These are phyloP conservation scores for Sphecodes monilicornis DNA, from an alignment of 2,888 invertebrate species.

Conservation along the genomic window DNA sequence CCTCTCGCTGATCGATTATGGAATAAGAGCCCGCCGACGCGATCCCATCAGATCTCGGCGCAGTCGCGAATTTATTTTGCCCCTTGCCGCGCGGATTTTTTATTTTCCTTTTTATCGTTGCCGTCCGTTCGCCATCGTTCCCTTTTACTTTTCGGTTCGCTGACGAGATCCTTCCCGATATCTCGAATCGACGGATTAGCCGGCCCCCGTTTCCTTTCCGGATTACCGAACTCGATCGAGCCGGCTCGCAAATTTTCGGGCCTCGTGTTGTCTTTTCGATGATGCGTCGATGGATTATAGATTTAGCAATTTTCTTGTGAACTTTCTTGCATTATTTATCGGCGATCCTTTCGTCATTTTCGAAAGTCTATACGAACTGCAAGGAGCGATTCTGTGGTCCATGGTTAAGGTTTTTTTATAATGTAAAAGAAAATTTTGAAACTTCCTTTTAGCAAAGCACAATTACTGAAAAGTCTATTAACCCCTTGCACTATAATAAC, in stretches of 20 bases:
- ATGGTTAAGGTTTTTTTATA: too few relatives aligned
- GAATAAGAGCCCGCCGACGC: conserved; percentile 1
- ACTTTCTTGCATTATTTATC: too few relatives aligned
- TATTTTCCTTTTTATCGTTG: conserved; percentile 31
- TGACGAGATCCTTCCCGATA: conserved; percentile 10
- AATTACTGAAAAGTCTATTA: too few relatives aligned
- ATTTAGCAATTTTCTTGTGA: not conserved
- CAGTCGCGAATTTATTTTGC: conserved; percentile 31
- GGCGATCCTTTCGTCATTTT: too few relatives aligned
- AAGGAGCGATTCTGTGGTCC: too few relatives aligned
- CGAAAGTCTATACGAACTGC: too few relatives aligned
- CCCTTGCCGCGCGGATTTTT: conserved; percentile 28
- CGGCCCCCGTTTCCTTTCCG: not conserved
- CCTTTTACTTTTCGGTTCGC: conserved; percentile 23
- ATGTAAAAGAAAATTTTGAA: too few relatives aligned
- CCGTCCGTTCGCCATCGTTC: conserved; percentile 7
- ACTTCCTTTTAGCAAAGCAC: too few relatives aligned
- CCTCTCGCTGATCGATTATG: conserved; percentile 41
- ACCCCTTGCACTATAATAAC: too few relatives aligned
- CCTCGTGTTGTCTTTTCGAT: not conserved
- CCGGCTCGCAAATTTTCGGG: not conserved
- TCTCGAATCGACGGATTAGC: not conserved
- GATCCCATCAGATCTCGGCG: conserved; percentile 27
- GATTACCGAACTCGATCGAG: not conserved
- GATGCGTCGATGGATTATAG: not conserved